Conservation (phyloP, 2,888 invertebrate species). For the Amitus sp. region DNA sequence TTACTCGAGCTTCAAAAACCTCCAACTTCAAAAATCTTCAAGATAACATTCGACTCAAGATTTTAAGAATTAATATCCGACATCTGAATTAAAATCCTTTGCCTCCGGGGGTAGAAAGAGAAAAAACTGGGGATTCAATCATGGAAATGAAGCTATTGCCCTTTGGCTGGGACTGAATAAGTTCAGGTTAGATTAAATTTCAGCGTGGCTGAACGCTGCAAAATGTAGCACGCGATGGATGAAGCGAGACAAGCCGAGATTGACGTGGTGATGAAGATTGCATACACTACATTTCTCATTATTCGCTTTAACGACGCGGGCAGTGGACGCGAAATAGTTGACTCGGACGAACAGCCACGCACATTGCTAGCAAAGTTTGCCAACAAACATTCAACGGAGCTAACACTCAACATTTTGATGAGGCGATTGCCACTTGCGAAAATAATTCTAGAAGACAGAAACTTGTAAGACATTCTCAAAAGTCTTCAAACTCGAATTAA, state of each 20-base stretch:
- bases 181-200: neutral
- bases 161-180: neutral
- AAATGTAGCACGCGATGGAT: conserved; percentile 23
- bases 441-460: neutral
- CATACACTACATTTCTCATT: conserved; percentile 22
- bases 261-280: conserved; percentile 32
- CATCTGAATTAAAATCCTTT: too few relatives aligned
- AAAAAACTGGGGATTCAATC: too few relatives aligned
- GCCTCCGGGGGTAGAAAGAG: too few relatives aligned
- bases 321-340: conserved; percentile 21
- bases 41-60: too few relatives aligned
- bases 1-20: too few relatives aligned
- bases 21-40: too few relatives aligned
- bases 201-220: conserved; percentile 10
- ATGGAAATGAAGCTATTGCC: too few relatives aligned
- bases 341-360: conserved; percentile 10
- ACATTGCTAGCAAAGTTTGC: neutral
- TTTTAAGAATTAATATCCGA: too few relatives aligned
- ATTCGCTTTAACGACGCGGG: conserved; percentile 20
- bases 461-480: too few relatives aligned
- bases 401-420: too few relatives aligned
- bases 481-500: too few relatives aligned
- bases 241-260: conserved; percentile 19
- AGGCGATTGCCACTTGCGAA: neutral
- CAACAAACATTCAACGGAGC: neutral